Base-by-base conservation (phyloP, 2,888 invertebrate genomes). In the Keiferia lycopersicella region DNA sequence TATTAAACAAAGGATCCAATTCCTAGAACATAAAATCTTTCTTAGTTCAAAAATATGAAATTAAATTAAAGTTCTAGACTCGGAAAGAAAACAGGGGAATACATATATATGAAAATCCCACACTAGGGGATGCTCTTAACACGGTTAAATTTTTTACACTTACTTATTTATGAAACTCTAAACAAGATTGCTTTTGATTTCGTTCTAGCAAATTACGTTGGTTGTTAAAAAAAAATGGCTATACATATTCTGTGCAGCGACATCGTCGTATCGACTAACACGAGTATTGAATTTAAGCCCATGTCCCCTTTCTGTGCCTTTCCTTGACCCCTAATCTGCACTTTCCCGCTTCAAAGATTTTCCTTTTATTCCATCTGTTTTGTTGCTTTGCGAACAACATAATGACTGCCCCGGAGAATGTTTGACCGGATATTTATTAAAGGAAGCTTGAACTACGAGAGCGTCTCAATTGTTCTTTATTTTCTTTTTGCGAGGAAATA, bases 261-360 rank as follows among this genome's bases (percentile, higher is more conserved):
- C 74, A 73, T 72, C 67, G 71, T 72, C 67, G 72, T 69, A 75
- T 41, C n/a, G 41, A 14, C 3, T 14, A 14, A 14, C 14, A 41
- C 34, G 6, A 34, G 34, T 34, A 34, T 41, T 41, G 41, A 41
- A 11, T 20, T 16, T 50, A 7, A 20, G 18, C 20, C 16, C 69
- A 68, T 60, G 60, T 68, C 67, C 66, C 41, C 66, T 65, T 64
- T 69, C 64, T 72, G n/a, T n/a, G 69, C 71, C 60, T 75, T 75
- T 71, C 73, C 75, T 74, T 73, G 74, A 78, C 73, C 78, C 81
- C 73, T 71, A 73, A 77, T 75, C 76, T 78, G 79, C 79, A 79
- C 79, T 85, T 86, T 86, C 73, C 71, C 81, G 82, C 80, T 82
- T 75, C 78, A 75, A 69, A 80, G 80, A 78, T 77, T 83, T 86